A percentile compares a stretch with the other conserved stretches of the same genome.
Conservation (phyloP, 2,113 vertebrate genomes). For the Nothoprocta pentlandii region DNA sequence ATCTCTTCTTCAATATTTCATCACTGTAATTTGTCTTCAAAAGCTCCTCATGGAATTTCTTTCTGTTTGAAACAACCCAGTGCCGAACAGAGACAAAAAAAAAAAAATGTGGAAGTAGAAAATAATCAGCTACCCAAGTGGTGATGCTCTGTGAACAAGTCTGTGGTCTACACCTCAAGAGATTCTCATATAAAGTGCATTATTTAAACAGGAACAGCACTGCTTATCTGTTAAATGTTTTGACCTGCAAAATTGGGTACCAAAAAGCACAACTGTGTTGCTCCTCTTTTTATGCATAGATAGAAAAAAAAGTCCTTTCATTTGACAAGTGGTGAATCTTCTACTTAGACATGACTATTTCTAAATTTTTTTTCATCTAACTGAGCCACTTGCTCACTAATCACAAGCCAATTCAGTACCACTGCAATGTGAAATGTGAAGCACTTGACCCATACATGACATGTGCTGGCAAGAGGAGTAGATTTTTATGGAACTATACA, state of each 20-base stretch:
- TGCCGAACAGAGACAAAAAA: neutral
- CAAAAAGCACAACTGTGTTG: neutral
- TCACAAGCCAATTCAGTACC: neutral
- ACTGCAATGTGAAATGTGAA: neutral
- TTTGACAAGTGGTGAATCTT: neutral
- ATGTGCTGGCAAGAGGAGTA: fast-evolving
- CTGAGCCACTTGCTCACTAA: neutral
- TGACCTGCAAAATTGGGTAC: neutral
- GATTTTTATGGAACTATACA: neutral
- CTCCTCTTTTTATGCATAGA: conserved; percentile 1
- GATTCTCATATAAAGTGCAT: neutral
- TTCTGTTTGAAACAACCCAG: neutral
- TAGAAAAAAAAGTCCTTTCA: neutral
- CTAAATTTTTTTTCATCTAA: neutral
- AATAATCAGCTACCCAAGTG: neutral
- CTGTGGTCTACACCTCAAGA: neutral
- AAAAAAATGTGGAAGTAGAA: neutral
- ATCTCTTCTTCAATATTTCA: neutral
- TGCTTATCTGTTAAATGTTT: neutral
- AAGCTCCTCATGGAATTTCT: neutral
- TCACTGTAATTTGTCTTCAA: neutral
- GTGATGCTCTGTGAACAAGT: neutral
- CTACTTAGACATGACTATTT: no score
- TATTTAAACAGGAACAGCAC: neutral
- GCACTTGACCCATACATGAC: neutral